phyloP scores from a whole-genome alignment of 1,140 invertebrate genomes.

The Dinothrombium tinctorium region DNA sequence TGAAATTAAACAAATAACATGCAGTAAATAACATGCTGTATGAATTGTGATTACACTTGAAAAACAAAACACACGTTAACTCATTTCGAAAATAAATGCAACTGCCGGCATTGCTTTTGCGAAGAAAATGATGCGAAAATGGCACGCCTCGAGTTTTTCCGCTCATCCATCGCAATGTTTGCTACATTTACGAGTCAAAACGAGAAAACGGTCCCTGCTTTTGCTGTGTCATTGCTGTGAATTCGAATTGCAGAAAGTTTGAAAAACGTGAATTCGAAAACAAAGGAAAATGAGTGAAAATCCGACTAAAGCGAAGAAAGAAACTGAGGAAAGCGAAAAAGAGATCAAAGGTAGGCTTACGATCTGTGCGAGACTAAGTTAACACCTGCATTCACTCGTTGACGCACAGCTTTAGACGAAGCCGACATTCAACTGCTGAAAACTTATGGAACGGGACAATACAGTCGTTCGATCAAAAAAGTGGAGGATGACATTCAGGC shows the following conservation, averaged over 20 bases:
- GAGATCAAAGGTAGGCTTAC: conserved; percentile 64
- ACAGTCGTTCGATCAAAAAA: conserved; percentile 77
- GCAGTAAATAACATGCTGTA: no score
- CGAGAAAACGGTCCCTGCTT: no score
- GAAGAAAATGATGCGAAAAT: no score
- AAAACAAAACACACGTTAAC: no score
- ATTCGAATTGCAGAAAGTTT: not conserved
- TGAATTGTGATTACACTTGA: no score
- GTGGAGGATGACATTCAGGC: conserved; percentile 89
- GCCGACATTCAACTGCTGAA: conserved; percentile 91
- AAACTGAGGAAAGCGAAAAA: conserved; percentile 29
- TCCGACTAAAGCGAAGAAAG: conserved; percentile 68
- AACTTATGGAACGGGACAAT: conserved; percentile 95
- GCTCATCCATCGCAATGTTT: no score
- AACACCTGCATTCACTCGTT: conserved; percentile 11
- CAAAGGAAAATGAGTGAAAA: conserved; percentile 21
- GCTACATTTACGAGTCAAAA: no score
- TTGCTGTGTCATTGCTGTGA: no score
- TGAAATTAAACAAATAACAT: no score
- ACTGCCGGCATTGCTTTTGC: no score
- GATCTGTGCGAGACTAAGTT: not conserved
- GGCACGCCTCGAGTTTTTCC: no score
- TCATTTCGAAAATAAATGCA: no score
- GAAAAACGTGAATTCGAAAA: not conserved
- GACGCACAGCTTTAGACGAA: conserved; percentile 72